Percentiles rank a stretch among this genome's conserved stretches.
These are phyloP conservation scores for Drosophila falleni DNA, from an alignment of 2,888 invertebrate species.

Conservation along the genomic window DNA sequence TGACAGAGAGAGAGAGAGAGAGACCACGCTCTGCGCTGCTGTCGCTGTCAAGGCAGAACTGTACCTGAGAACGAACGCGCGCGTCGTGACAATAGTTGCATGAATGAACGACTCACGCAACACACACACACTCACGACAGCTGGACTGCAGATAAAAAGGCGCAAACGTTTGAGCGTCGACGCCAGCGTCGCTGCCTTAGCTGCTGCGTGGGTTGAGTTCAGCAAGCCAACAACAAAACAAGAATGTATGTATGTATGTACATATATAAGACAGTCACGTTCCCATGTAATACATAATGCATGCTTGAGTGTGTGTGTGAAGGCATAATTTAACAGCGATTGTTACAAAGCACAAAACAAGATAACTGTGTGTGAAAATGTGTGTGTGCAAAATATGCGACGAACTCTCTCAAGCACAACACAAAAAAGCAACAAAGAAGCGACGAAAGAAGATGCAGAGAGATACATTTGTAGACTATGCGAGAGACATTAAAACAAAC, in stretches of 20 bases:
- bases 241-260: constrained; percentile 24
- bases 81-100: constrained; percentile 62
- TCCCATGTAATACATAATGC: constrained; percentile 66
- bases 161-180: constrained; percentile 49
- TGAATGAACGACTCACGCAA: constrained; percentile 69
- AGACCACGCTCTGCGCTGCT: constrained; percentile 35
- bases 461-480: constrained; percentile 33
- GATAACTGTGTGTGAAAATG: constrained; percentile 56
- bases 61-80: constrained; percentile 69
- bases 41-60: constrained; percentile 62
- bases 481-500: constrained; percentile 14
- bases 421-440: constrained; percentile 48
- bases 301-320: constrained; percentile 21
- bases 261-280: constrained; percentile 71
- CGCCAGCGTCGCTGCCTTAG: constrained; percentile 49
- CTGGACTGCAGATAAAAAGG: constrained; percentile 61
- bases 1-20: constrained; percentile 41
- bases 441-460: constrained; percentile 17
- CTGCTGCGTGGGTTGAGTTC: constrained; percentile 74
- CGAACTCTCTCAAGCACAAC: constrained; percentile 51
- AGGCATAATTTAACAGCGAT: constrained; percentile 61
- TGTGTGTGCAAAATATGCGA: constrained; percentile 67
- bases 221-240: constrained; percentile 62
- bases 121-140: constrained; percentile 55
- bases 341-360: constrained; percentile 71